Evolutionary conservation across 2,797 vertebrate species (phyloP), one percentile per base, ranked within the genome.

Genomic region (Characodon lateralis): DNA sequence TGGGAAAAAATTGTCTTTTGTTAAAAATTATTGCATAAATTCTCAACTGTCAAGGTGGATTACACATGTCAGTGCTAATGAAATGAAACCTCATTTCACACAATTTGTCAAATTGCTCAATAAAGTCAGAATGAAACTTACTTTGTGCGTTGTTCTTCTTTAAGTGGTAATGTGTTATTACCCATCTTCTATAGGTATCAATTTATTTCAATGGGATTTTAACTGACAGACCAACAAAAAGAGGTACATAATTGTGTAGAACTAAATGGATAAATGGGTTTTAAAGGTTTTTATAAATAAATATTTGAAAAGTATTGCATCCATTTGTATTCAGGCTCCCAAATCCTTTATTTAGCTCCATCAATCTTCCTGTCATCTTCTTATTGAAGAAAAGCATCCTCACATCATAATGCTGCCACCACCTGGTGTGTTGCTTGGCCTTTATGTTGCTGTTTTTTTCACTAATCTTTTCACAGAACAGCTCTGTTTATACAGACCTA

Each of bases 101-200:
- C 8, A 39, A 66, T 66, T 66, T 77, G 48, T 6, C 48, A 24
- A 24, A 63, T 72, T 68, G 71, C 50, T 6, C 26, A 50, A 58
- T 65, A 83, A 50, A 83, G 41, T 77, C 46, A 77, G 61, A 87
- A 66, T 76, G 74, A 87, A 89, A 85, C 73, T 56, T 3, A 5
- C 26, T 75, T 55, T 12, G 18, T 24, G 10, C 71, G 79, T 75
- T 28, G 6, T 77, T 77, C 77, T 70, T 3, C 4, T 66, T 74
- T 79, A 61, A 31, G 65, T 12, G 8, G 16, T 26, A 24, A 79
- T 12, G 41, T 74, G 61, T 20, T 31, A 39, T 39, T 66, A 41
- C 10, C 20, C 35, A 24, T 41, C 20, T 39, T 39, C 18, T 20
- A 1, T 39, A 63, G 7, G 59, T 63, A 18, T 39, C 63, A 66